phyloP scores from a whole-genome alignment of 2,113 vertebrate species.

The Cochlearius cochlearius region DNA sequence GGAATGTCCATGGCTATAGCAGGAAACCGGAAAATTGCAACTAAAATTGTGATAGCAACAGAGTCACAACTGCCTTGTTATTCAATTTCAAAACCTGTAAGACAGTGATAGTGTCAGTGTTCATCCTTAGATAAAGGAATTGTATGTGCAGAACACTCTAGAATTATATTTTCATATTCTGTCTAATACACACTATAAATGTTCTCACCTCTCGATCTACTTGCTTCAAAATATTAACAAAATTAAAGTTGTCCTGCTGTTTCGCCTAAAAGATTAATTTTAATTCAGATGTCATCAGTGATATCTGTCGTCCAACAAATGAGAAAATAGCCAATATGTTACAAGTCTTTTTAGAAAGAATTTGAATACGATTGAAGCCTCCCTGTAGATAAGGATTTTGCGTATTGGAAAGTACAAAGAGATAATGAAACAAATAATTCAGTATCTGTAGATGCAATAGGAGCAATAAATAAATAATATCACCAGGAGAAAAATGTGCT shows the following conservation, averaged over 20 bases:
- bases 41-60: neutral
- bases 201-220: neutral
- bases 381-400: neutral
- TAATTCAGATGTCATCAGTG: neutral
- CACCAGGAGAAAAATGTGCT: neutral
- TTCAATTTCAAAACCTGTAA: neutral
- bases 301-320: neutral
- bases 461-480: conserved; percentile 13
- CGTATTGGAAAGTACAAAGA: neutral
- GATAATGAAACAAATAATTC: conserved; percentile 14
- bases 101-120: neutral
- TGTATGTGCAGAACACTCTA: neutral
- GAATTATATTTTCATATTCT: neutral
- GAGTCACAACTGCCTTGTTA: neutral
- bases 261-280: neutral
- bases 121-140: neutral
- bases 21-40: neutral
- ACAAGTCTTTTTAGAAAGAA: neutral
- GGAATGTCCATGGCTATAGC: neutral
- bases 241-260: neutral
- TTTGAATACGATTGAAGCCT: neutral
- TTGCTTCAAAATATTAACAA: neutral
- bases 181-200: neutral
- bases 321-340: neutral
- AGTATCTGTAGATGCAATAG: neutral